These are phyloP conservation scores for Turdus rufiventris DNA, from an alignment of 2,113 vertebrate genomes.

Conservation along the genomic window DNA sequence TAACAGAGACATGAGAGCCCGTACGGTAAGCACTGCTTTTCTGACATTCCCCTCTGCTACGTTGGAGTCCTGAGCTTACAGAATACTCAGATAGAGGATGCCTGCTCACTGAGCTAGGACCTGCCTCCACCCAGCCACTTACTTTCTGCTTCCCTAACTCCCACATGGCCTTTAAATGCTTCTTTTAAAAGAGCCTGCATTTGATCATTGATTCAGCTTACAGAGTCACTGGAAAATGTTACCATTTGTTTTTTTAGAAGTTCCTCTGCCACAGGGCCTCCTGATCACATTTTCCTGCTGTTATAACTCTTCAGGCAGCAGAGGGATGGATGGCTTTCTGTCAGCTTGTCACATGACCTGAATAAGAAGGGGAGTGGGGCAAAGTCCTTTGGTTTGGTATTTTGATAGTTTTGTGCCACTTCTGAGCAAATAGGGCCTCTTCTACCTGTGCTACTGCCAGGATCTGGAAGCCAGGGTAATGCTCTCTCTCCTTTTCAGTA, in stretches of 20 bases:
- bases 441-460: constrained; percentile 6
- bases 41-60: neutral
- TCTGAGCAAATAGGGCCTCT: neutral
- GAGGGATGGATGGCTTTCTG: neutral
- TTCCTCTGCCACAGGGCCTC: constrained; percentile 13
- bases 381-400: neutral
- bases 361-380: neutral
- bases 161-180: neutral
- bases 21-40: constrained; percentile 33
- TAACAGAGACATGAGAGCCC: constrained; percentile 67
- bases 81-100: neutral
- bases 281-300: neutral
- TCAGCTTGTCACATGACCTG: neutral
- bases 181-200: constrained; percentile 8
- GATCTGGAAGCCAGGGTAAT: neutral
- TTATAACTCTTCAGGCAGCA: neutral
- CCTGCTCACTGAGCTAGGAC: neutral
- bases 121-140: neutral
- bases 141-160: neutral
- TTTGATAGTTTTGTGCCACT: neutral
- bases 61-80: neutral
- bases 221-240: constrained; percentile 43
- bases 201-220: neutral
- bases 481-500: neutral
- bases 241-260: neutral